phyloP scores from a whole-genome alignment of 2,113 vertebrate genomes.

The Eptesicus fuscus region DNA sequence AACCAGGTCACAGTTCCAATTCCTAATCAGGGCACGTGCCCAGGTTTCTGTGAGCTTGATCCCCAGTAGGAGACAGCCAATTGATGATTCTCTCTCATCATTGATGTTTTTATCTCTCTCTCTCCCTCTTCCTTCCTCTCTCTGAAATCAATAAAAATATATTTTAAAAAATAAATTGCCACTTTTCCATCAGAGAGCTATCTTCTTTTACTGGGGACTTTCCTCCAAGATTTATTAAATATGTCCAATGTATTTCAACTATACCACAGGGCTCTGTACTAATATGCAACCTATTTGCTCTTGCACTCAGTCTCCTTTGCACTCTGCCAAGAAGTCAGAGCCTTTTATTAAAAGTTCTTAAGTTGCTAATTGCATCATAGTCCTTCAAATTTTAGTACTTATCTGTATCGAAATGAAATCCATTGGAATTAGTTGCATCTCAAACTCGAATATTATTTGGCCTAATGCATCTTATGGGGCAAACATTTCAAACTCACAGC shows the following conservation, averaged over 20 bases:
- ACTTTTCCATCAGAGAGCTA: not conserved
- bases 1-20: too few species aligned
- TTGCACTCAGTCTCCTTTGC: not conserved
- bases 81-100: too few species aligned
- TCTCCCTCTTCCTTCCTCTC: too few species aligned
- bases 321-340: not conserved
- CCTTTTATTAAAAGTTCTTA: not conserved
- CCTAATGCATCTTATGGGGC: not conserved
- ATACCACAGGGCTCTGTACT: not conserved
- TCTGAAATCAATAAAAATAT: too few species aligned
- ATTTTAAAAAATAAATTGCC: not conserved
- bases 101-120: too few species aligned
- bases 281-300: not conserved
- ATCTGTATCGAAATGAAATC: not conserved
- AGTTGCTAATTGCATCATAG: not conserved
- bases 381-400: not conserved
- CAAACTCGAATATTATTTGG: not conserved
- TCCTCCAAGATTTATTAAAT: not conserved
- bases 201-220: not conserved
- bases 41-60: too few species aligned
- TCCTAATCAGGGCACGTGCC: too few species aligned
- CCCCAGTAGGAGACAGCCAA: too few species aligned
- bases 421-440: not conserved
- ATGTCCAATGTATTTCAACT: not conserved
- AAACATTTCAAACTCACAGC: too few species aligned